Evolutionary conservation across 2,888 invertebrate genomes (phyloP).

Genomic region (Hypena proboscidalis): DNA sequence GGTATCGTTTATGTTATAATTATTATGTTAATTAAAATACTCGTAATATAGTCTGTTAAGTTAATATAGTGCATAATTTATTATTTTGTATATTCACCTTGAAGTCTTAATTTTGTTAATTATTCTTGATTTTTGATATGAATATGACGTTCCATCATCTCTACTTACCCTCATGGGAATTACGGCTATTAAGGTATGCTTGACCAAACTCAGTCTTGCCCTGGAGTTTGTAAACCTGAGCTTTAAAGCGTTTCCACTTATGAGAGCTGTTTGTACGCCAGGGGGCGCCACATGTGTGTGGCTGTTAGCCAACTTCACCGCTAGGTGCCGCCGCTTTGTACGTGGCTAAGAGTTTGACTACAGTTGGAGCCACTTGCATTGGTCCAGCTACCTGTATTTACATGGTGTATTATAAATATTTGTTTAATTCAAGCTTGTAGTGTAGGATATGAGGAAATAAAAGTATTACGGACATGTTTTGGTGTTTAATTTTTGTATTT

Average conservation of each 20-base stretch:
- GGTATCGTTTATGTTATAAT: too few species aligned
- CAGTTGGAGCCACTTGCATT: constrained; percentile 4
- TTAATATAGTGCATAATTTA: neutral
- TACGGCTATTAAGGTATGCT: neutral
- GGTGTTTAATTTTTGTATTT: constrained; percentile 1
- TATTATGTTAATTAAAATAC: too few species aligned
- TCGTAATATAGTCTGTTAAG: too few species aligned
- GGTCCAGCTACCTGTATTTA: constrained; percentile 30
- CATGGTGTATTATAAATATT: constrained; percentile 37
- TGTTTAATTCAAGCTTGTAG: constrained; percentile 39
- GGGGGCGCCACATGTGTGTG: constrained; percentile 19
- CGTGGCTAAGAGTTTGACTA: neutral
- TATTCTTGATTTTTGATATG: too few species aligned
- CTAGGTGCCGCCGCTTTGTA: neutral
- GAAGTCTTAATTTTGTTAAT: too few species aligned
- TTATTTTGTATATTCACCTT: too few species aligned
- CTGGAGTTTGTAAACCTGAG: constrained; percentile 28
- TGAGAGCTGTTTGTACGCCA: constrained; percentile 29
- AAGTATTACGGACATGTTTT: constrained; percentile 31
- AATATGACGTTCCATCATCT: too few species aligned
- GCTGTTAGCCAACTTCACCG: neutral
- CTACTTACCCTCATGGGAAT: too few species aligned
- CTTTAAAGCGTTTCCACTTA: constrained; percentile 45
- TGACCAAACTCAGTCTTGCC: constrained; percentile 20
- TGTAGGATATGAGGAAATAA: constrained; percentile 41